Evolutionary conservation across 2,797 vertebrate genomes (phyloP), one percentile per base, ranked within the genome.

Genomic region (Synaphobranchus kaupii): DNA sequence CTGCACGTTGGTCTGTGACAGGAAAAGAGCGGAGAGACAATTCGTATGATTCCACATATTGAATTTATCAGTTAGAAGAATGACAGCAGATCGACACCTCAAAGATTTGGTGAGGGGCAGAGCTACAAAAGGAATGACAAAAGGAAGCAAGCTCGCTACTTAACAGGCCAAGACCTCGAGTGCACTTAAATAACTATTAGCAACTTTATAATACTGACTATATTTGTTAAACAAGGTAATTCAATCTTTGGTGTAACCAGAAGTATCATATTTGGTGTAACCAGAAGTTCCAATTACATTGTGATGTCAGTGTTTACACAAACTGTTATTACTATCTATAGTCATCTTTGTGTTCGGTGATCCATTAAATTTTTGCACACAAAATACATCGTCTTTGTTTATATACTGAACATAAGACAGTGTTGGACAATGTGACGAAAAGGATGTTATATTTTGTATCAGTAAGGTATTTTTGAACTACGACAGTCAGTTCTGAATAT

Each of bases 1-100:
- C 92, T 97, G 96, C 88, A 99, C 96, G 63, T 97, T 97, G 86
- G 94, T 96, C 98, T 99, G 94, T 76, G 86, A 85, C 88, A 82
- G 20, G 10, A 82, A 48, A 81, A 83, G 73, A 28, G 44, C 83
- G n/a, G n/a, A 73, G 3, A 31, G 66, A 52, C 39, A 73, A 47
- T 50, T 12, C 54, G 12, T 85, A 31, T 9, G 10, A 58, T 84
- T 17, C 22, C 31, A 80, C n/a, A 60, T 22, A 44, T 25, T 8
- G 13, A 12, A 60, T 39, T 2, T 3, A 48, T 48, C 28, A 87
- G 2, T 31, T 17, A 58, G 20, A 44, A 48, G 5, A 68, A 44
- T 68, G 58, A 22, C 58, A 80, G 44, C 39, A 80, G 76, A 22
- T 48, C 17, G 31, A 7, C 6, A 25, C 20, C 39, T 80, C 39